Conservation (phyloP, 1,140 invertebrate species). For the Armadillidium nasatum region DNA sequence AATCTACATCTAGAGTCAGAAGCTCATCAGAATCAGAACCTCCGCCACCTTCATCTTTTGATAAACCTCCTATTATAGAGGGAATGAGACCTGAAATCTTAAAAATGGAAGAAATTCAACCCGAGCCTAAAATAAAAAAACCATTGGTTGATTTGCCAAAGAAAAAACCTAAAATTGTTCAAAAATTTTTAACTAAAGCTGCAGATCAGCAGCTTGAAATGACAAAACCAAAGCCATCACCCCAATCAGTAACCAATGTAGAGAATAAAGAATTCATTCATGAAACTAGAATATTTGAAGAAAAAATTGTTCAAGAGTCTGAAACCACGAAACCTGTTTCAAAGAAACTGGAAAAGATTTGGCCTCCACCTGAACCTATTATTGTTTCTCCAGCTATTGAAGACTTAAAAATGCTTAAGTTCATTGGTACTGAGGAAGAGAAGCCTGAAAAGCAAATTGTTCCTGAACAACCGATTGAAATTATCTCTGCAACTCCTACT, state of each 20-base stretch:
- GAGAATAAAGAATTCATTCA: slow-evolving; percentile 5
- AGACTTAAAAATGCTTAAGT: slow-evolving; percentile 19
- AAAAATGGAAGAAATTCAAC: slow-evolving; percentile 30
- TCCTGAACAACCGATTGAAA: too few relatives aligned
- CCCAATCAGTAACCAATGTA: not conserved
- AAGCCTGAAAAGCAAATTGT: too few relatives aligned
- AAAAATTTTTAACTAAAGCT: slow-evolving; percentile 35
- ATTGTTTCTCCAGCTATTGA: slow-evolving; percentile 17
- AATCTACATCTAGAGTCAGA: slow-evolving; percentile 16
- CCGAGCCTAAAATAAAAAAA: slow-evolving; percentile 21
- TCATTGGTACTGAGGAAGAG: slow-evolving; percentile 4
- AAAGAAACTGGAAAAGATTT: slow-evolving; percentile 25
- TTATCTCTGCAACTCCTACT: too few relatives aligned
- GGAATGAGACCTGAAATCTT: slow-evolving; percentile 39
- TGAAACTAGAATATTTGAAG: not conserved
- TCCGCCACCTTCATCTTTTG: slow-evolving; percentile 39
- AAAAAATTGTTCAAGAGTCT: slow-evolving; percentile 3
- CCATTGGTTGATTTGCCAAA: slow-evolving; percentile 26
- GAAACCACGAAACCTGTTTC: not conserved
- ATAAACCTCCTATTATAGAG: slow-evolving; percentile 36
- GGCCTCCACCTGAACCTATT: slow-evolving; percentile 30
- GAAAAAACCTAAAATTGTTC: slow-evolving; percentile 37
- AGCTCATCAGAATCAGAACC: slow-evolving; percentile 31
- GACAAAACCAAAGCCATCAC: slow-evolving; percentile 13
- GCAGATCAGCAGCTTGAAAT: slow-evolving; percentile 25